A percentile compares a stretch with the other conserved stretches of the same genome.
Evolutionary conservation across 2,888 invertebrate genomes (phyloP).

Genomic region (Tolmerus cingulatus): DNA sequence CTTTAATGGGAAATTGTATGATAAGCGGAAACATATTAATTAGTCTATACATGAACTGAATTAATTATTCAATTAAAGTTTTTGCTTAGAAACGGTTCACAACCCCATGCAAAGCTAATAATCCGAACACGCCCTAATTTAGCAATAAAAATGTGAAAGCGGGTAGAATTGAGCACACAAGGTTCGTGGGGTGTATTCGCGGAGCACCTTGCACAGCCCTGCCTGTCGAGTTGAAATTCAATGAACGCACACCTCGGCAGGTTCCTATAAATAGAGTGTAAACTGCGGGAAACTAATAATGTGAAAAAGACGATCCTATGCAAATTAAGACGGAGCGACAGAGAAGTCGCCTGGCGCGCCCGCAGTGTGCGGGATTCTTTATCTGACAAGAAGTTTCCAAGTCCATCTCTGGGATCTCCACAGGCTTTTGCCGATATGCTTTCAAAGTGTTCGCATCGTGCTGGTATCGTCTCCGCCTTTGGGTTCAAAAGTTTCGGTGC

Average conservation of each 20-base stretch:
- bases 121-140: no score
- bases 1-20: no score
- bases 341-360: not conserved
- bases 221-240: not conserved
- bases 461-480: slow-evolving; percentile 15
- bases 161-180: no score
- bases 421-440: slow-evolving; percentile 44
- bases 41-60: no score
- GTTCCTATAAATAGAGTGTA: not conserved
- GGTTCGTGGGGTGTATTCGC: not conserved
- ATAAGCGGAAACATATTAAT: no score
- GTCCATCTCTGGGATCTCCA: slow-evolving; percentile 32
- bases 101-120: no score
- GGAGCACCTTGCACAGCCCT: not conserved
- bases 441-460: slow-evolving; percentile 40
- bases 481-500: slow-evolving; percentile 40
- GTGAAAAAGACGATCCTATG: not conserved
- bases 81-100: no score
- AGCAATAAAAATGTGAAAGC: no score
- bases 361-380: not conserved
- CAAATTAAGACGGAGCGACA: not conserved
- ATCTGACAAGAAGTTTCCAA: slow-evolving; percentile 22
- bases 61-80: no score
- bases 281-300: not conserved
- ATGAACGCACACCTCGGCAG: not conserved